Conservation (phyloP, 1,140 invertebrate species). For the Drosophila neocordata region DNA sequence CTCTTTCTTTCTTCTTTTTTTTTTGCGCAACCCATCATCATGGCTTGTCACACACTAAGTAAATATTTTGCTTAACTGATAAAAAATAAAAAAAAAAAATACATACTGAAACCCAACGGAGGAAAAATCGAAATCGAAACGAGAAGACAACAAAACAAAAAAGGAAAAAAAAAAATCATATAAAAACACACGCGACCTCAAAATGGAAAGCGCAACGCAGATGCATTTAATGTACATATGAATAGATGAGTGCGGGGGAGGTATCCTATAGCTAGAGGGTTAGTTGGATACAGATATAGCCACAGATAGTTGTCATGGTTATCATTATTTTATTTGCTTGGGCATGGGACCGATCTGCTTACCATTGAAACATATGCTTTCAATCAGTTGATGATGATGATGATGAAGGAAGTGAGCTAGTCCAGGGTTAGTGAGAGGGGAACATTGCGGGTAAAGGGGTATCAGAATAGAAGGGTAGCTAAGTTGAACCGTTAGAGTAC, state of each 20-base stretch:
- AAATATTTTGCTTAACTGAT: slow-evolving; percentile 72
- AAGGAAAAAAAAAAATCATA: neutral
- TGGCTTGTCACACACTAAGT: slow-evolving; percentile 42
- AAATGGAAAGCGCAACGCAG: slow-evolving; percentile 66
- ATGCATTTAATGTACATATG: slow-evolving; percentile 67
- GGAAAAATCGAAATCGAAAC: slow-evolving; percentile 51
- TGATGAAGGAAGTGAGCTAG: neutral
- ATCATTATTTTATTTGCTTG: slow-evolving; percentile 31
- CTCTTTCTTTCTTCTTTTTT: no score
- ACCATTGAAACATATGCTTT: slow-evolving; percentile 31
- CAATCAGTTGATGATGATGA: slow-evolving; percentile 45
- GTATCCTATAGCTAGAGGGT: neutral
- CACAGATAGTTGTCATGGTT: slow-evolving; percentile 69
- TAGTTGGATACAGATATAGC: slow-evolving; percentile 25
- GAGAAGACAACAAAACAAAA: slow-evolving; percentile 7
- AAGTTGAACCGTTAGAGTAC: no score
- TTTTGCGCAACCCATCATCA: slow-evolving; percentile 20
- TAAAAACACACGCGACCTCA: slow-evolving; percentile 10
- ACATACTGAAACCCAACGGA: slow-evolving; percentile 10
- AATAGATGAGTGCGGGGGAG: slow-evolving; percentile 23
- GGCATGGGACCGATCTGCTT: slow-evolving; percentile 30
- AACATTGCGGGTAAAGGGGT: no score
- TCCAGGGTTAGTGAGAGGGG: neutral
- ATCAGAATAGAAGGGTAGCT: no score
- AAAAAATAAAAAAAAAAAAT: slow-evolving; percentile 39